These are phyloP conservation scores for Macrosoma leucophasiata DNA, from an alignment of 2,888 invertebrate species.

Conservation along the genomic window DNA sequence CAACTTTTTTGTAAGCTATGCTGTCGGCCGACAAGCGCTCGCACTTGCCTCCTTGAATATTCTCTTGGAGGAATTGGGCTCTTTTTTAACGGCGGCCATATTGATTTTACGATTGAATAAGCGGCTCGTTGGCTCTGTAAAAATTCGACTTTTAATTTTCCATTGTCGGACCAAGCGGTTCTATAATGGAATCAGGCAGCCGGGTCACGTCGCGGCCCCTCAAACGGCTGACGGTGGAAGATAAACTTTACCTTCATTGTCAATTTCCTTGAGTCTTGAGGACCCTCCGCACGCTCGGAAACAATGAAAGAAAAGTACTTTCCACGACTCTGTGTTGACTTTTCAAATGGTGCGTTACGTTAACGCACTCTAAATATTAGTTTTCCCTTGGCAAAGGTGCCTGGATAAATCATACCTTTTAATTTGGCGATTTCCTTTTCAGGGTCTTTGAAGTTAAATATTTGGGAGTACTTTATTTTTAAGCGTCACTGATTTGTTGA, in stretches of 20 bases:
- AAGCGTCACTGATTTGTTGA: too few species aligned
- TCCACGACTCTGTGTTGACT: conserved; percentile 56
- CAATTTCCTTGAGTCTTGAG: conserved; percentile 66
- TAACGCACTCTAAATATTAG: conserved; percentile 32
- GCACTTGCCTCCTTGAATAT: conserved; percentile 9
- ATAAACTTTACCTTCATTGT: conserved; percentile 73
- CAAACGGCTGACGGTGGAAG: conserved; percentile 65
- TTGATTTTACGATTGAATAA: conserved; percentile 59
- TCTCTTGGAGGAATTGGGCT: conserved; percentile 22
- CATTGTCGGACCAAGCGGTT: conserved; percentile 44
- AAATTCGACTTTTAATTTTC: conserved; percentile 61
- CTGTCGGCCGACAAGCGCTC: conserved; percentile 8
- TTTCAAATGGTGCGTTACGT: conserved; percentile 53
- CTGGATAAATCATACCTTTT: neutral
- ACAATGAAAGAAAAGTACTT: conserved; percentile 68
- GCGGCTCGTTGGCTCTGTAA: conserved; percentile 50
- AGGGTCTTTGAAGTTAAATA: conserved; percentile 13
- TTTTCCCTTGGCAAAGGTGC: neutral
- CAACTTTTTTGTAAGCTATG: conserved; percentile 18
- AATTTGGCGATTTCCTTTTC: conserved; percentile 5
- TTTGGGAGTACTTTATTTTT: too few species aligned
- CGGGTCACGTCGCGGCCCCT: conserved; percentile 63
- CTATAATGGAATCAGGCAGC: conserved; percentile 59
- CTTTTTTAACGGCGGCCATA: conserved; percentile 29
- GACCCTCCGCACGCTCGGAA: conserved; percentile 53